phyloP scores from a whole-genome alignment of 2,113 vertebrate species.

The Sorex fumeus region DNA sequence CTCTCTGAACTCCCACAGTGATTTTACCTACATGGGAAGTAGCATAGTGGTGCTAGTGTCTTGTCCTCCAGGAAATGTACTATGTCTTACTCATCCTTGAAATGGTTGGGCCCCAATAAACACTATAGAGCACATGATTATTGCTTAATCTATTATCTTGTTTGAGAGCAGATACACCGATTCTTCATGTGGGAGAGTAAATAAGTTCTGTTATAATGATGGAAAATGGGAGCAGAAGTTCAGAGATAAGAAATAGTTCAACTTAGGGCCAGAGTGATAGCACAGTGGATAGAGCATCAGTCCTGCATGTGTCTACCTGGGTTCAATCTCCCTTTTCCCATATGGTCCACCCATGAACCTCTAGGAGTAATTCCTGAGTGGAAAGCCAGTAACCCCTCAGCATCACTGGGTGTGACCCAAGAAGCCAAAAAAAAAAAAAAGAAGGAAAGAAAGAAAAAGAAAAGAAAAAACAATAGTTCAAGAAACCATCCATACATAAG shows the following conservation, averaged over 20 bases:
- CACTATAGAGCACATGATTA: background rate
- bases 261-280: background rate
- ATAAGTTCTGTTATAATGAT: background rate
- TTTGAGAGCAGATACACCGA: background rate
- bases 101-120: background rate
- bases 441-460: too few relatives aligned
- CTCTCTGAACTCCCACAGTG: background rate
- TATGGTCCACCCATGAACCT: too few relatives aligned
- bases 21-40: background rate
- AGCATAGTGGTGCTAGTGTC: background rate
- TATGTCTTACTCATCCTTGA: slow-evolving; percentile 3
- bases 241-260: slow-evolving; percentile 23
- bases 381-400: too few relatives aligned
- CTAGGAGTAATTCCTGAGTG: too few relatives aligned
- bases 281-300: too few relatives aligned
- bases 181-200: background rate
- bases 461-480: too few relatives aligned
- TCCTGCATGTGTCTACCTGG: too few relatives aligned
- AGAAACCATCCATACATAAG: too few relatives aligned
- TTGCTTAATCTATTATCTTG: background rate
- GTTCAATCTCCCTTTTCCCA: too few relatives aligned
- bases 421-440: too few relatives aligned
- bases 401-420: too few relatives aligned
- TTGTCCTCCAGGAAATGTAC: background rate
- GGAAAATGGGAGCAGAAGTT: background rate